Conservation (phyloP, 2,888 invertebrate species). For the Ctena decussata region DNA sequence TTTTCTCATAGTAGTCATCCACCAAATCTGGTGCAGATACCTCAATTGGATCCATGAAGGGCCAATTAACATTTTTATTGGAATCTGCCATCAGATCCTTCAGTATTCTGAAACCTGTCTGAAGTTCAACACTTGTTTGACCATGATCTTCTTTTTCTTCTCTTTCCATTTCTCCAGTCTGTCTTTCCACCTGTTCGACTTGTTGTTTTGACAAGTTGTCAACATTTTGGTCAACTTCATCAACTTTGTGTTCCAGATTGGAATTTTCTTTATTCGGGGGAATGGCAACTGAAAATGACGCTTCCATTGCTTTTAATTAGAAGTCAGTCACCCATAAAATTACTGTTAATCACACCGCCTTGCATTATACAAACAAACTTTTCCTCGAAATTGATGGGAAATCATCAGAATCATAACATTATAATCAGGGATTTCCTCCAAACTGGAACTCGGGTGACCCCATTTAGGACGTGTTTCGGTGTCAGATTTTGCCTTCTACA, state of each 20-base stretch:
- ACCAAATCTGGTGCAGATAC: slow-evolving; percentile 82
- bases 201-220: slow-evolving; percentile 66
- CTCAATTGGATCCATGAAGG: slow-evolving; percentile 87
- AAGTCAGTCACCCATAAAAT: background rate
- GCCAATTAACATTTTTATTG: slow-evolving; percentile 86
- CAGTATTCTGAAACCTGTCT: slow-evolving; percentile 86
- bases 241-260: slow-evolving; percentile 30
- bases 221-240: slow-evolving; percentile 44
- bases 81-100: slow-evolving; percentile 86
- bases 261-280: background rate
- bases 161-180: slow-evolving; percentile 55
- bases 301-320: background rate
- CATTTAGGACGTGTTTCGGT: slow-evolving; percentile 24
- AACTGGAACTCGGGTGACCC: slow-evolving; percentile 55
- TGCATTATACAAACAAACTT: background rate
- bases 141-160: slow-evolving; percentile 46
- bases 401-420: slow-evolving; percentile 14
- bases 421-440: slow-evolving; percentile 51
- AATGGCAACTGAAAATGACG: background rate
- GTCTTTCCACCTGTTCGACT: slow-evolving; percentile 28
- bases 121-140: slow-evolving; percentile 78
- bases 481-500: background rate
- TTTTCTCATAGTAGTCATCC: slow-evolving; percentile 87
- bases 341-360: background rate
- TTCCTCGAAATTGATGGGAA: background rate